Percentiles rank a stretch among this genome's conserved stretches.
phyloP scores from a whole-genome alignment of 2,888 invertebrate species.

The Drosophila kanekoi region DNA sequence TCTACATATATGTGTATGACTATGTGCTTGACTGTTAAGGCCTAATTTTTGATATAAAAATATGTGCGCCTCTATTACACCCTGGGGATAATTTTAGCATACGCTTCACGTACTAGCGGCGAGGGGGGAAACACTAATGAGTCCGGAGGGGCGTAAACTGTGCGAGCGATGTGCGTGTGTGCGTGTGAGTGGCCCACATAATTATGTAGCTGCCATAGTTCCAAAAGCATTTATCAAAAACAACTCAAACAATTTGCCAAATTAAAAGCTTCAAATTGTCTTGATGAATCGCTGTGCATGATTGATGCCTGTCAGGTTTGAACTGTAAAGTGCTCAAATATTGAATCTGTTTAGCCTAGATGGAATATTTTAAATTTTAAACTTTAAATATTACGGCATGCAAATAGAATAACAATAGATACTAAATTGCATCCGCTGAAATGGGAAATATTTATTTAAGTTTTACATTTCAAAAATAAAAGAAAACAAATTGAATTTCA shows the following conservation, averaged over 20 bases:
- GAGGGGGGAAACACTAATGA: slow-evolving; percentile 54
- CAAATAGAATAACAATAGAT: not conserved
- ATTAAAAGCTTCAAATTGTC: slow-evolving; percentile 57
- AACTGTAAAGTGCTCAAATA: slow-evolving; percentile 9
- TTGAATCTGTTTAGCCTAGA: slow-evolving; percentile 1
- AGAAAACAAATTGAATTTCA: too few relatives aligned
- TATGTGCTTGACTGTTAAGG: slow-evolving; percentile 1
- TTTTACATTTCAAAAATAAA: too few relatives aligned
- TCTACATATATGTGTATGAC: slow-evolving; percentile 19
- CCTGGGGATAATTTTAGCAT: slow-evolving; percentile 57
- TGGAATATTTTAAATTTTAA: not conserved
- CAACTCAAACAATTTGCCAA: slow-evolving; percentile 50
- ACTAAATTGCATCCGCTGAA: too few relatives aligned
- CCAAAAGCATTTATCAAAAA: slow-evolving; percentile 26
- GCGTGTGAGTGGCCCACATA: slow-evolving; percentile 12
- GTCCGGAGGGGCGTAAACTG: slow-evolving; percentile 27
- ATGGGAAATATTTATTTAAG: too few relatives aligned
- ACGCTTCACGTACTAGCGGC: slow-evolving; percentile 29
- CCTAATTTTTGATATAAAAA: slow-evolving; percentile 35
- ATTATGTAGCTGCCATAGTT: slow-evolving; percentile 35
- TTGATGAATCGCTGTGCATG: slow-evolving; percentile 58
- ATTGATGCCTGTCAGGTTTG: slow-evolving; percentile 44
- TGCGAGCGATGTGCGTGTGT: not conserved
- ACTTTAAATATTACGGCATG: too few relatives aligned
- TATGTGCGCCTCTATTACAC: slow-evolving; percentile 43